A percentile compares a stretch with the other conserved stretches of the same genome.
These are phyloP conservation scores for Muscicapa adusta DNA, from an alignment of 2,113 vertebrate species.

Conservation along the genomic window DNA sequence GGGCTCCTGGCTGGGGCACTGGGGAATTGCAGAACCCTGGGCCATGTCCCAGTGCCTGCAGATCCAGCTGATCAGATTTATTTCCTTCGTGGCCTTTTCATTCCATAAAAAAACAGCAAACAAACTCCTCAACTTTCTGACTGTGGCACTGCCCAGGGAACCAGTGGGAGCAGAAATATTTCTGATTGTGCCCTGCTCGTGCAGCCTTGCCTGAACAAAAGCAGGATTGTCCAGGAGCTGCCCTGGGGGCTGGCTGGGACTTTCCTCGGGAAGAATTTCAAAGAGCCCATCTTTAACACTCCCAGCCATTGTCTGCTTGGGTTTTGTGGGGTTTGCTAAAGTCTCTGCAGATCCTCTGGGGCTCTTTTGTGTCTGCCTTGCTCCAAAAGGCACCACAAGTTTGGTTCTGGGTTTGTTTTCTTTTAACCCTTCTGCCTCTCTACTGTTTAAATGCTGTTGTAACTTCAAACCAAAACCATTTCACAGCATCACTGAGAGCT, in stretches of 20 bases:
- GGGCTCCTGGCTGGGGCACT: not conserved
- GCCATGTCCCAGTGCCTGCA: not conserved
- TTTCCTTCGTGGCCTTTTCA: not conserved
- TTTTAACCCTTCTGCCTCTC: not conserved
- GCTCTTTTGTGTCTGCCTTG: not conserved
- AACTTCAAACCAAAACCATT: not conserved
- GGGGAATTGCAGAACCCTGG: not conserved
- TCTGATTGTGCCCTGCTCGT: not conserved
- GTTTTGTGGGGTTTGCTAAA: not conserved
- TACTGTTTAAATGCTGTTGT: not conserved
- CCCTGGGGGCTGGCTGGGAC: slow-evolving; percentile 4
- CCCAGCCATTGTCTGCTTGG: not conserved
- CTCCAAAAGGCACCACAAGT: not conserved
- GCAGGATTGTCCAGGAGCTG: slow-evolving; percentile 37
- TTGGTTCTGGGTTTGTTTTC: not conserved
- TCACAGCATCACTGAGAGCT: not conserved
- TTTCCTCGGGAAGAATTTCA: not conserved
- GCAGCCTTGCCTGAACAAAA: not conserved
- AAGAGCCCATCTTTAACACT: not conserved
- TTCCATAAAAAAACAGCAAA: not conserved
- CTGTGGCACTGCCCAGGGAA: not conserved
- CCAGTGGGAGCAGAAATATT: not conserved
- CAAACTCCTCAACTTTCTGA: accelerated
- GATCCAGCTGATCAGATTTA: not conserved
- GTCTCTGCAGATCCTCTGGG: too few species aligned